A percentile compares a stretch with the other conserved stretches of the same genome.
phyloP scores from a whole-genome alignment of 2,113 vertebrate species.

The Xyliphius kryptos region DNA sequence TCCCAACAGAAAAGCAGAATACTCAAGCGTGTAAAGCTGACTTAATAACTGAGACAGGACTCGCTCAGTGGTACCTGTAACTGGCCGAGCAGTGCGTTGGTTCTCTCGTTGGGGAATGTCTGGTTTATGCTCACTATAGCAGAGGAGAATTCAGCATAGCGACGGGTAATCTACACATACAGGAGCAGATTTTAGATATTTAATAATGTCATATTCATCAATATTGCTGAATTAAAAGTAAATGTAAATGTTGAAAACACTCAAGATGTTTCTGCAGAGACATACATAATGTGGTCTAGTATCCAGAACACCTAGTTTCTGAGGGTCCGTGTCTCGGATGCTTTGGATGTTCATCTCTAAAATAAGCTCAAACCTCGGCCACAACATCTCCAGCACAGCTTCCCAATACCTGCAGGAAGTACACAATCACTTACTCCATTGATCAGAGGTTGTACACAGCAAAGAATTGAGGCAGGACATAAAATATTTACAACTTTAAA shows the following conservation, averaged over 20 bases:
- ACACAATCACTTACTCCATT: conserved; percentile 11
- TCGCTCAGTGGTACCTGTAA: conserved; percentile 66
- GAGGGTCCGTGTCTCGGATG: conserved; percentile 83
- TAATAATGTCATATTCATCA: too few species aligned
- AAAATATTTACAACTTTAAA: too few species aligned
- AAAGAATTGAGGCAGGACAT: too few species aligned
- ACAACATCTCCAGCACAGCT: conserved; percentile 77
- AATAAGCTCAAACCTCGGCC: conserved; percentile 83
- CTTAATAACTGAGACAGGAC: too few species aligned
- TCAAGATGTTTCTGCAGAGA: not conserved
- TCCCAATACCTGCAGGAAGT: conserved; percentile 91
- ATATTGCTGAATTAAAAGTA: not conserved
- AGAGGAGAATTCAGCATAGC: conserved; percentile 85
- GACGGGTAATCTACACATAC: conserved; percentile 74
- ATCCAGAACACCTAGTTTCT: conserved; percentile 81
- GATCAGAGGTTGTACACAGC: too few species aligned
- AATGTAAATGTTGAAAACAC: too few species aligned
- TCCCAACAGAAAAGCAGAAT: conserved; percentile 9
- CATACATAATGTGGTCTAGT: conserved; percentile 85
- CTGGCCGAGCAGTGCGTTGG: conserved; percentile 74
- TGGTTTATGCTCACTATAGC: conserved; percentile 91
- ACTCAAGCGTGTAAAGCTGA: too few species aligned
- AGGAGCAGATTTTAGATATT: too few species aligned
- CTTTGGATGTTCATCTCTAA: conserved; percentile 90
- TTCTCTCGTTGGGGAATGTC: conserved; percentile 80